Percentiles rank a stretch among this genome's conserved stretches.
phyloP scores from a whole-genome alignment of 2,113 vertebrate genomes.

The Rhombomys opimus region DNA sequence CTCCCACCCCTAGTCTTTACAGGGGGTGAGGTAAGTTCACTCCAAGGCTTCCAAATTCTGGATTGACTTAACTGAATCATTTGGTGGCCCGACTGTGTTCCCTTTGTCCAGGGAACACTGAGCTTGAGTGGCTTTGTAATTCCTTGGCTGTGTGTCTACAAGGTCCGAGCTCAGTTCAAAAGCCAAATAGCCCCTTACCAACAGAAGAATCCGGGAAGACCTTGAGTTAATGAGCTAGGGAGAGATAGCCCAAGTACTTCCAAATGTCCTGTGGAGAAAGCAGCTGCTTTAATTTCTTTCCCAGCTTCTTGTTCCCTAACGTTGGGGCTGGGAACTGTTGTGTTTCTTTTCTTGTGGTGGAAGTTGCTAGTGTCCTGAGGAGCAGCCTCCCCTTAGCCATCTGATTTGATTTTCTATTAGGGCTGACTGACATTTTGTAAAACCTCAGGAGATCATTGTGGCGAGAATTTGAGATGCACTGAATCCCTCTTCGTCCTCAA shows the following conservation, averaged over 20 bases:
- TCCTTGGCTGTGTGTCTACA: not conserved
- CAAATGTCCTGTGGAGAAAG: not conserved
- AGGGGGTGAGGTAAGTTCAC: not conserved
- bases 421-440: not conserved
- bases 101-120: constrained; percentile 17
- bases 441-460: not conserved
- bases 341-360: not conserved
- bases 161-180: not conserved
- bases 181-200: not conserved
- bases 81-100: not conserved
- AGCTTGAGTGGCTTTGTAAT: not conserved
- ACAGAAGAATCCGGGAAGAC: not conserved
- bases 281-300: not conserved
- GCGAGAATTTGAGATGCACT: not conserved
- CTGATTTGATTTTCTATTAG: not conserved
- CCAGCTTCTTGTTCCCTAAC: not conserved
- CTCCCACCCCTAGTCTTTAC: not conserved
- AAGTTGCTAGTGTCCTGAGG: not conserved
- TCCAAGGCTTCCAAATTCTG: not conserved
- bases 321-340: not conserved
- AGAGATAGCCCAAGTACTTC: not conserved
- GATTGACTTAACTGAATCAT: not conserved
- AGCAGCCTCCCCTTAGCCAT: not conserved
- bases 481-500: not conserved
- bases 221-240: not conserved